Percentiles rank a stretch among this genome's conserved stretches.
These are phyloP conservation scores for Caracal caracal DNA, from an alignment of 2,113 vertebrate species.

Conservation along the genomic window DNA sequence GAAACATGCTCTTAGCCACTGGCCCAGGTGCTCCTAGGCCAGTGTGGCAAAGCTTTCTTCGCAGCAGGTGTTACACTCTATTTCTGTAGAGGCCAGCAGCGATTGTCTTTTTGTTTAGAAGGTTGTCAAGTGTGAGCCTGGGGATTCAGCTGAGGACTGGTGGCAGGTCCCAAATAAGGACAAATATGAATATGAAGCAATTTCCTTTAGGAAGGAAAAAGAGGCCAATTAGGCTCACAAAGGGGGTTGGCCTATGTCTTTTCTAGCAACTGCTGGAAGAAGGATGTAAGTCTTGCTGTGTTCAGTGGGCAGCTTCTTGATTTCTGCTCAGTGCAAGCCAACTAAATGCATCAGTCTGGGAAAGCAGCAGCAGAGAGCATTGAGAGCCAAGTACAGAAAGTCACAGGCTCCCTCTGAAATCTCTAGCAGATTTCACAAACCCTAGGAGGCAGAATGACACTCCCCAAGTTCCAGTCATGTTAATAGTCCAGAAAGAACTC, in stretches of 20 bases:
- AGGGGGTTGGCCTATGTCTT: background rate
- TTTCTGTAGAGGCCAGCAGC: background rate
- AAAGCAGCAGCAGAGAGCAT: background rate
- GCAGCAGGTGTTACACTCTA: background rate
- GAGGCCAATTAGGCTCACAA: slow-evolving; percentile 21
- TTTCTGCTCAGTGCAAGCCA: background rate
- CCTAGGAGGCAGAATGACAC: background rate
- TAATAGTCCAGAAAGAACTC: slow-evolving; percentile 39
- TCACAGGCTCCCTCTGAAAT: background rate
- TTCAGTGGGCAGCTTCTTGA: slow-evolving; percentile 13
- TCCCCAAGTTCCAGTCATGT: background rate
- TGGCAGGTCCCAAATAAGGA: slow-evolving; percentile 23
- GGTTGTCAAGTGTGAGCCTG: background rate
- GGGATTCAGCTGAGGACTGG: background rate
- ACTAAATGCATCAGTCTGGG: background rate
- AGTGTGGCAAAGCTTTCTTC: background rate
- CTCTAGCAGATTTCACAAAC: background rate
- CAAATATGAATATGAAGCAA: slow-evolving; percentile 19
- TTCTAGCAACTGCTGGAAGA: background rate
- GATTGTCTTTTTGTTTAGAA: background rate
- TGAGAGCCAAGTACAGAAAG: background rate
- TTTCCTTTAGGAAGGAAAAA: slow-evolving; percentile 4
- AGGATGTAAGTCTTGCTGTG: slow-evolving; percentile 16
- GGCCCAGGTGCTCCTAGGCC: background rate
- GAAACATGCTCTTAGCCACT: background rate